Evolutionary conservation across 2,113 vertebrate genomes (phyloP).

Genomic region (Abramis brama): DNA sequence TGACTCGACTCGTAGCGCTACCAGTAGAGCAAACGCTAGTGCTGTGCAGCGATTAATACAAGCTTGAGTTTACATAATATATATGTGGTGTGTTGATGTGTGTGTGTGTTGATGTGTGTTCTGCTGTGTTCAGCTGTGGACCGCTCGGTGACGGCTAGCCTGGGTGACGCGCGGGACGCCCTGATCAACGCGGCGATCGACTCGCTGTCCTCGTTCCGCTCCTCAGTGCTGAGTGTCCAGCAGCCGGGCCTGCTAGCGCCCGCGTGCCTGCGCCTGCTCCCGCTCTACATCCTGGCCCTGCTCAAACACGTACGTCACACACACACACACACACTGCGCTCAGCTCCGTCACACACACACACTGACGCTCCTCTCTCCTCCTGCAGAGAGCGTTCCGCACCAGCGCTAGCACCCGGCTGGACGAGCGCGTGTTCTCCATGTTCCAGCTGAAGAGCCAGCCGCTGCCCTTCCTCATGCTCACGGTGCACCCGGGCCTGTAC

Average conservation of each 20-base stretch:
- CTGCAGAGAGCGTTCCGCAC: constrained; percentile 92
- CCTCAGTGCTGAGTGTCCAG: constrained; percentile 84
- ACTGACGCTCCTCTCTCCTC: not conserved
- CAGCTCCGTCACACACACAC: not conserved
- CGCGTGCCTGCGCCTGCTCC: constrained; percentile 86
- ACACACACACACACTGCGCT: not conserved
- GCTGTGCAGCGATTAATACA: too few relatives aligned
- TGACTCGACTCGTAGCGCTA: too few relatives aligned
- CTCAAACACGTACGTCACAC: constrained; percentile 85
- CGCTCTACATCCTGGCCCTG: constrained; percentile 88
- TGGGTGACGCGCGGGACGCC: constrained; percentile 92
- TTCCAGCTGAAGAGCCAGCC: constrained; percentile 96
- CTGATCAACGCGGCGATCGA: constrained; percentile 93
- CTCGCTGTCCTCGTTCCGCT: constrained; percentile 85
- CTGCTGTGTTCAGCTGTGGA: constrained; percentile 84
- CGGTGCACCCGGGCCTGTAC: constrained; percentile 91
- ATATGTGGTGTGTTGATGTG: too few relatives aligned
- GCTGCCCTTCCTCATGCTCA: constrained; percentile 87
- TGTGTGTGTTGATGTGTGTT: not conserved
- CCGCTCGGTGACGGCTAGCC: constrained; percentile 85
- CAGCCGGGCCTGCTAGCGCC: constrained; percentile 91
- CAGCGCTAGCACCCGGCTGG: constrained; percentile 85
- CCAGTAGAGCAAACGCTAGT: too few relatives aligned
- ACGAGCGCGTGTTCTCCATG: constrained; percentile 93
- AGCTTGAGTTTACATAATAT: too few relatives aligned